Evolutionary conservation across 1,140 invertebrate species (phyloP), one percentile per base, ranked within the genome.

Genomic region (Diorhabda elongata): DNA sequence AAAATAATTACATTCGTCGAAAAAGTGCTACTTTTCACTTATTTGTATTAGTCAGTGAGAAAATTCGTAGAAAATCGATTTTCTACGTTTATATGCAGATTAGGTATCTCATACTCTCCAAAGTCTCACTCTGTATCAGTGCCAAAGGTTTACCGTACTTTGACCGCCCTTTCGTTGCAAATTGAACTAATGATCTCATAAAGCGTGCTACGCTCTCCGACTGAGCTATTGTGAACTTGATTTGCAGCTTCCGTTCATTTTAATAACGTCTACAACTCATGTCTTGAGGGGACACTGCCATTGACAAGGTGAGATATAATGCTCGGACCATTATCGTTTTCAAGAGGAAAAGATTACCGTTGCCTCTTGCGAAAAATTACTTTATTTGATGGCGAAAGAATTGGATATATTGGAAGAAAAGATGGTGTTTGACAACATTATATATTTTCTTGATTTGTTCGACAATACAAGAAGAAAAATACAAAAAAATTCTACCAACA

Each of bases 131-230:
- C 47, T 52, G 47, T 52, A 52, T 52, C 47, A 52, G 47, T 52
- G 47, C 47, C 47, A 52, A 52, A 52, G 47, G 47, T 52, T 52
- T 52, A 43, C 44, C 9, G 47, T 64, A n/a, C 67, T 67, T 69
- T 73, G 72, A 71, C 72, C 71, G 71, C 71, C 75, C 74, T 78
- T 74, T 75, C 70, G 71, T 58, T 64, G 71, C 63, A 73, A 78
- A 78, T 78, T 78, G 78, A 79, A 78, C 77, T 80, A 80, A 80
- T 70, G 68, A 75, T 72, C 68, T 71, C 69, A 73, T 67, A 71
- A 74, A 73, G 68, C 64, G 43, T 56, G 62, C 26, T 43, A 4
- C 8, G 62, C 67, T 58, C 63, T 62, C 63, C 57, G 47, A 4
- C 69, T 67, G 58, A 45, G 68, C 56, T 64, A 70, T 70, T 70